Evolutionary conservation across 2,797 vertebrate species (phyloP).

Genomic region (Amblyopsis hoosieri): DNA sequence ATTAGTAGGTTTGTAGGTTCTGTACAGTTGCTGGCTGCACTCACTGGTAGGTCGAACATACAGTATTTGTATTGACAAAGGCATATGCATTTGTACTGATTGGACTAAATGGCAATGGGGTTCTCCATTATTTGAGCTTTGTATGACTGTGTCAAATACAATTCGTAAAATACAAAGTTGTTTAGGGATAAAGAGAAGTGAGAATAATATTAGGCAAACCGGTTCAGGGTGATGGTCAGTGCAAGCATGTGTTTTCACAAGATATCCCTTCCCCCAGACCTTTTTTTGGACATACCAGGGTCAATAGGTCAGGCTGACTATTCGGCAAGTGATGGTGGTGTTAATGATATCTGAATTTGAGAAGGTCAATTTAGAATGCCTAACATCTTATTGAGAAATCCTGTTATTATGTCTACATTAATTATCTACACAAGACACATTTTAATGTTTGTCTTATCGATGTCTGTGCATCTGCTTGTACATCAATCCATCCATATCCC

Average conservation of each 20-base stretch:
- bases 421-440: slow-evolving; percentile 4
- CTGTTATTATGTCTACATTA: slow-evolving; percentile 13
- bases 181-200: slow-evolving; percentile 23
- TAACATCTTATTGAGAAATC: neutral
- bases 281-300: slow-evolving; percentile 45
- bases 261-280: slow-evolving; percentile 17
- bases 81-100: slow-evolving; percentile 22
- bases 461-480: neutral
- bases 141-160: slow-evolving; percentile 7
- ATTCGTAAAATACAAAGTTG: slow-evolving; percentile 31
- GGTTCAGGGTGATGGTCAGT: neutral
- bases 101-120: slow-evolving; percentile 14
- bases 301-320: slow-evolving; percentile 55
- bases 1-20: too few species aligned
- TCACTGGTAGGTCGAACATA: neutral
- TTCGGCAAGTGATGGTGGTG: slow-evolving; percentile 41
- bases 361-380: slow-evolving; percentile 3
- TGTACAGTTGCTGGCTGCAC: too few species aligned
- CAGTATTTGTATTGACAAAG: slow-evolving; percentile 19
- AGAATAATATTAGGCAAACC: slow-evolving; percentile 38
- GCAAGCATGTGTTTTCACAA: slow-evolving; percentile 13
- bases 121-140: slow-evolving; percentile 31
- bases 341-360: slow-evolving; percentile 44
- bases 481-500: neutral
- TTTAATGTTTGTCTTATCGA: neutral